Conservation (phyloP, 1,140 invertebrate genomes). For the Coptotermes formosanus region DNA sequence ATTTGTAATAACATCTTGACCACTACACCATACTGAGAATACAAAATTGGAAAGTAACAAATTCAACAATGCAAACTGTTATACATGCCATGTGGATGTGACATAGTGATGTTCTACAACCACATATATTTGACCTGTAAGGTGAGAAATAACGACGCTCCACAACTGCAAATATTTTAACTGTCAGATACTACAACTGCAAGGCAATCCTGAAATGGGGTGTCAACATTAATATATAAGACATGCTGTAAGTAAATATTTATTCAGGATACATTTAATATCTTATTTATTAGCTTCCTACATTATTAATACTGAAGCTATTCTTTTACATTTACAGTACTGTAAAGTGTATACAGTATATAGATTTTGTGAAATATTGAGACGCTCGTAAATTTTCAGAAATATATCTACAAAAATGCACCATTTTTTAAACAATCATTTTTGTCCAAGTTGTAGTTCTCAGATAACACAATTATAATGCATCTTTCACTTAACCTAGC, state of each 20-base stretch:
- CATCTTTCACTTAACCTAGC: constrained; percentile 2
- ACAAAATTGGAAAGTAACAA: too few species aligned
- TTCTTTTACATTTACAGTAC: constrained; percentile 9
- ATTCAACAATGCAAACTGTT: too few species aligned
- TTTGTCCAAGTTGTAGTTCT: background rate
- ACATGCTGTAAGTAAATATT: constrained; percentile 9
- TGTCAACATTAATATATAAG: background rate
- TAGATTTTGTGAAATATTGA: background rate
- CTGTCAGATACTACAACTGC: background rate
- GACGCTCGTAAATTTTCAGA: background rate
- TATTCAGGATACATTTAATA: constrained; percentile 1
- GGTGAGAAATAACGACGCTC: too few species aligned
- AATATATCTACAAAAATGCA: constrained; percentile 14
- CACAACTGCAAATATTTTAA: too few species aligned
- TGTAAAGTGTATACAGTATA: constrained; percentile 14
- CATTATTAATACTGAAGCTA: constrained; percentile 17
- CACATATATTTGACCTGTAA: too few species aligned
- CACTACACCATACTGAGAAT: too few species aligned
- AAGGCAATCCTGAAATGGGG: background rate
- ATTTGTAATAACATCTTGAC: too few species aligned
- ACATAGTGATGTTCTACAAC: too few species aligned
- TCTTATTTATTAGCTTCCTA: constrained; percentile 1
- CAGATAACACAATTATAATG: background rate
- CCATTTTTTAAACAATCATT: background rate
- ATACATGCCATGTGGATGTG: too few species aligned